Base-by-base conservation (phyloP, 2,888 invertebrate genomes). In the Dryococelus australis region DNA sequence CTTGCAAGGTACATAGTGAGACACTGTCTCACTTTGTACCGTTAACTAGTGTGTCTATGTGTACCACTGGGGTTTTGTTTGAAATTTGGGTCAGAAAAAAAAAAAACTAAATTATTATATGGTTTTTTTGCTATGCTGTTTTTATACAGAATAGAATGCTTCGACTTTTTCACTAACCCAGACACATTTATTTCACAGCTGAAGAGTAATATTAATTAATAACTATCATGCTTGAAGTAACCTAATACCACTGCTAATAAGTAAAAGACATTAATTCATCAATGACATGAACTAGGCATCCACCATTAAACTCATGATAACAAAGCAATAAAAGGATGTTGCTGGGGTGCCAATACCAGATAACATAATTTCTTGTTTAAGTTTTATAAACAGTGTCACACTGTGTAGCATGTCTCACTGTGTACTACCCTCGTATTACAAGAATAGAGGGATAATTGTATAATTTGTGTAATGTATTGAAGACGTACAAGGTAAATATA, bases 121-220 rank as follows among this genome's bases (percentile, higher is more conserved):
- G 4, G 65, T 65, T 13, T 65, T 65, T 5, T 65, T 65, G 10
- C 8, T 65, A 65, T 8, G 65, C 65, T 65, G 65, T 65, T 20
- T 65, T 65, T 65, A 65, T 65, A 65, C 8, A 65, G 8, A 65
- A 65, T 65, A 20, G 16, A 65, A 65, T 65, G 13, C 65, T 65
- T 65, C 16, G 6, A 9, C 65, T 65, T 12, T 65, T 65, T 65
- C 24, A 65, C 65, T 65, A 12, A 65, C 65, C 65, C 65, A 65
- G 65, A 65, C 65, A 65, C 65, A 65, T 65, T 65, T 65, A 65
- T 65, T 65, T 65, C 65, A 65, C 65, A 16, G 65, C 24, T 65
- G 65, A 65, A 65, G 16, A 65, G 65, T 65, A 65, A 65, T 20
- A 20, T 65, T 65, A 65, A 16, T 65, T 16, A 16, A 5, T 65